Conservation (phyloP, 2,888 invertebrate species). For the Leucophenga maculata region DNA sequence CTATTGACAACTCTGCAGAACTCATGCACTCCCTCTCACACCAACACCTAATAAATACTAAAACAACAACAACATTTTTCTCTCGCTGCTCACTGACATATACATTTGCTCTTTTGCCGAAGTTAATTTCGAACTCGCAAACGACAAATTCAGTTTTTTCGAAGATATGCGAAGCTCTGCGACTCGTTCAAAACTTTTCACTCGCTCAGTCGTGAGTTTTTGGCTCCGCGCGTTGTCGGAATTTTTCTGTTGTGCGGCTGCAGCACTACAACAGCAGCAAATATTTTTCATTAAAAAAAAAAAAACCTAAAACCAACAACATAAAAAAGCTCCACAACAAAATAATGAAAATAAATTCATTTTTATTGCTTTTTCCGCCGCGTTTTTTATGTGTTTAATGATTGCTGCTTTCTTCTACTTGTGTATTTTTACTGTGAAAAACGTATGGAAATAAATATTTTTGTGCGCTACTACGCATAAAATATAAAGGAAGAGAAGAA, state of each 20-base stretch:
- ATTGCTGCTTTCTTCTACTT: constrained; percentile 41
- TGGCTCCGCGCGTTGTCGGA: constrained; percentile 65
- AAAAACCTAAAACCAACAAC: constrained; percentile 39
- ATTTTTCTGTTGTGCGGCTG: constrained; percentile 60
- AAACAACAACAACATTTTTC: constrained; percentile 19
- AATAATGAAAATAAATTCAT: constrained; percentile 61
- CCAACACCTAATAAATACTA: neutral
- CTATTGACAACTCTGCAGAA: constrained; percentile 27
- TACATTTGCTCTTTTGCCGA: constrained; percentile 33
- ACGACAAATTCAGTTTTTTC: neutral
- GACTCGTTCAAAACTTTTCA: constrained; percentile 53
- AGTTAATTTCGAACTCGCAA: constrained; percentile 22
- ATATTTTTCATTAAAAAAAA: constrained; percentile 54
- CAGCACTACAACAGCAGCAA: constrained; percentile 59
- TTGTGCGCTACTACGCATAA: constrained; percentile 49
- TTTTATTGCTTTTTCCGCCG: constrained; percentile 62
- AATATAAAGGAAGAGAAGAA: constrained; percentile 44
- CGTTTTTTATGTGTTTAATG: constrained; percentile 52
- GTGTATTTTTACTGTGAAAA: constrained; percentile 35
- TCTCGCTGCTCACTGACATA: neutral
- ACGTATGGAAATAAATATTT: constrained; percentile 41
- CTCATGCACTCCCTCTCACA: neutral
- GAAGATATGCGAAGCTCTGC: constrained; percentile 7
- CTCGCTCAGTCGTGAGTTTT: constrained; percentile 53
- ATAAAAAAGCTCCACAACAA: constrained; percentile 47